Evolutionary conservation across 2,113 vertebrate genomes (phyloP).

Genomic region (Lates calcarifer): DNA sequence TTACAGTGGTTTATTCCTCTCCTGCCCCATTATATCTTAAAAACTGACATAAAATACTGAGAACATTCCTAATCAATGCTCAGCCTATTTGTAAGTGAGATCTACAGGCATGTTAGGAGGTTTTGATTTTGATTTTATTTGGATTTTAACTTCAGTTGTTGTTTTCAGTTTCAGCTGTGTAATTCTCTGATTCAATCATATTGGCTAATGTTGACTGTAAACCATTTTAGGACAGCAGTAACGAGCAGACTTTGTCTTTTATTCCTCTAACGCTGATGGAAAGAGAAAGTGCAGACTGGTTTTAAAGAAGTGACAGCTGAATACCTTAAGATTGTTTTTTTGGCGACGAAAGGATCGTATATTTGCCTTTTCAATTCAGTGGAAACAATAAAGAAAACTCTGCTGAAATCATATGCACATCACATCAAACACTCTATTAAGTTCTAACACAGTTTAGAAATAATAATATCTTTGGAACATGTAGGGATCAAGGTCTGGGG

Average conservation of each 20-base stretch:
- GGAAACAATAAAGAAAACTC: slow-evolving; percentile 26
- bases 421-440: slow-evolving; percentile 71
- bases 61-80: neutral
- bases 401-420: slow-evolving; percentile 40
- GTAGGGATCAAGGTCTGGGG: slow-evolving; percentile 42
- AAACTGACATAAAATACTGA: slow-evolving; percentile 50
- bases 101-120: neutral
- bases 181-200: slow-evolving; percentile 11
- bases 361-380: slow-evolving; percentile 3
- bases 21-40: slow-evolving; percentile 55
- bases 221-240: slow-evolving; percentile 9
- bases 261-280: neutral
- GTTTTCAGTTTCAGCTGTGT: slow-evolving; percentile 27
- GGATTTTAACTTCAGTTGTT: slow-evolving; percentile 17
- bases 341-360: neutral
- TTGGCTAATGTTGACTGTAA: slow-evolving; percentile 23
- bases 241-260: slow-evolving; percentile 16
- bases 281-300: slow-evolving; percentile 19
- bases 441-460: slow-evolving; percentile 50
- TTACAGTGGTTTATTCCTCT: slow-evolving; percentile 35
- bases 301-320: neutral
- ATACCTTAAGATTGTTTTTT: neutral
- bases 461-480: slow-evolving; percentile 50
- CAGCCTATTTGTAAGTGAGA: slow-evolving; percentile 30
- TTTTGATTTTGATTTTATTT: slow-evolving; percentile 20